phyloP scores from a whole-genome alignment of 1,140 invertebrate species.

The Zaprionus davidi region DNA sequence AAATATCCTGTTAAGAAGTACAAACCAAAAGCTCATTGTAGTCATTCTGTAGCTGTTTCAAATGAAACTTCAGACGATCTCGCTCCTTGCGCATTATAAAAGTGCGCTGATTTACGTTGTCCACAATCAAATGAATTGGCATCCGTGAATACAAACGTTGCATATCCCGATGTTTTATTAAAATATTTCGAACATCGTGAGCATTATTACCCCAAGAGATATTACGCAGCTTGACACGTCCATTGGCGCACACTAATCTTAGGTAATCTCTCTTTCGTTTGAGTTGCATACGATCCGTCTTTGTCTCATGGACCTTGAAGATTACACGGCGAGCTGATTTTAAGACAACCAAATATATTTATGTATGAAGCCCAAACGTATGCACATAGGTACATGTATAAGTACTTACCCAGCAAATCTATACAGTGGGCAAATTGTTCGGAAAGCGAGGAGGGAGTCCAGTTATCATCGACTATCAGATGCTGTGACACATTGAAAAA shows the following conservation, averaged over 20 bases:
- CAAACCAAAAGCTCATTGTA: slow-evolving; percentile 55
- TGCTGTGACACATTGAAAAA: slow-evolving; percentile 62
- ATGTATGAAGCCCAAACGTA: neutral
- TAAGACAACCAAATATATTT: too few relatives aligned
- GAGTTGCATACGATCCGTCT: slow-evolving; percentile 48
- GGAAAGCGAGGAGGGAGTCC: slow-evolving; percentile 60
- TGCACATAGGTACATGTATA: too few relatives aligned
- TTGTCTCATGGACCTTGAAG: slow-evolving; percentile 63
- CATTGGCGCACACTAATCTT: slow-evolving; percentile 67
- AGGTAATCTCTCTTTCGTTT: slow-evolving; percentile 51
- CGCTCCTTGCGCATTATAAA: slow-evolving; percentile 79
- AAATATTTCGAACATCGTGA: slow-evolving; percentile 65
- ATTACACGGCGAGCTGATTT: slow-evolving; percentile 52
- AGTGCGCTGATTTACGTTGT: slow-evolving; percentile 80
- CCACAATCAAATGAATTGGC: slow-evolving; percentile 73
- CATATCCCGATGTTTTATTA: slow-evolving; percentile 72
- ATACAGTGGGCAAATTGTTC: slow-evolving; percentile 69
- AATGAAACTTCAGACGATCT: slow-evolving; percentile 66
- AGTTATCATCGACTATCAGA: slow-evolving; percentile 67
- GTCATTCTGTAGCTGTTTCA: slow-evolving; percentile 54
- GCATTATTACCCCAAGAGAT: slow-evolving; percentile 64
- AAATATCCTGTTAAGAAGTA: neutral
- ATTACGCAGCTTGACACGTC: slow-evolving; percentile 68
- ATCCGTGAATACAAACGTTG: slow-evolving; percentile 77
- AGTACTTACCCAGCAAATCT: slow-evolving; percentile 66